Base-by-base conservation (phyloP, 2,888 invertebrate genomes). In the Parnassius glacialis region DNA sequence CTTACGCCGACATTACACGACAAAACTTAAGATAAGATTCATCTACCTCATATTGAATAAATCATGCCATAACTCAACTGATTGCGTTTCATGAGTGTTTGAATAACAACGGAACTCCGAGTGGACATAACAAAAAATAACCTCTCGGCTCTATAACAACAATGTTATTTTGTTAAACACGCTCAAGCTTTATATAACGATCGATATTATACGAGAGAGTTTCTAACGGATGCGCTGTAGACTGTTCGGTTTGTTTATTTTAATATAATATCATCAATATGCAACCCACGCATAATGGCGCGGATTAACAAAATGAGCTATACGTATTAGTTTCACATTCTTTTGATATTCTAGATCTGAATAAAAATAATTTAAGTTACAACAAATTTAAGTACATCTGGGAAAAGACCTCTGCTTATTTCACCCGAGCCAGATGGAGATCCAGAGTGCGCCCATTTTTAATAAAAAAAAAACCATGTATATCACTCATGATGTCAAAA, bases 121-220 rank as follows among this genome's bases (percentile, higher is more conserved):
- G 85, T 70, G 70, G 5, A 11, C 13, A 25, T 34, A 50, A 59
- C 12, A 44, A 50, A 55, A 58, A 70, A 74, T 70, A 73, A 72
- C 68, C 65, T 70, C 64, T 67, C 68, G 72, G 69, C 74, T 80
- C 77, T 75, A 78, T 81, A 72, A 74, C 50, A 72, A 69, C 72
- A 73, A 65, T 84, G 80, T 86, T 82, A 74, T 83, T 81, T 80
- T 70, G 75, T 79, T 78, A 80, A 80, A 83, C 79, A 81, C 67
- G 67, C 69, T 70, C 73, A 74, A 74, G 80, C 80, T 82, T 78
- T 79, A 80, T 75, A 68, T 73, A 68, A 78, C 76, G 74, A 70
- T 73, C 71, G 69, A 75, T 73, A 67, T 44, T 43, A 60, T 54
- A 12, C 43, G 25, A 47, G 44, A 67, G 71, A 71, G 71, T 70